A percentile compares a stretch with the other conserved stretches of the same genome.
Conservation (phyloP, 2,113 vertebrate species). For the Ranitomeya variabilis region DNA sequence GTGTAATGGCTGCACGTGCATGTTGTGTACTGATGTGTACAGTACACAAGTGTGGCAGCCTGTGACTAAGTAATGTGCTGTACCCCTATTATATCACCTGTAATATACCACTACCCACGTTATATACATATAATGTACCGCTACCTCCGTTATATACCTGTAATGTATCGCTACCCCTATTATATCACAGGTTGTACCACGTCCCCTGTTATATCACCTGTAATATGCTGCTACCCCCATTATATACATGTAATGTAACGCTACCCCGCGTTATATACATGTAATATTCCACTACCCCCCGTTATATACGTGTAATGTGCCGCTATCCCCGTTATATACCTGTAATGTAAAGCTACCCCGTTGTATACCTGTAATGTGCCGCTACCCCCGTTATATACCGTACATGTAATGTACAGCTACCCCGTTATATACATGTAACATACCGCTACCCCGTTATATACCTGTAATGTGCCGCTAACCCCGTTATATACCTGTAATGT, state of each 20-base stretch:
- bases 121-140: background rate
- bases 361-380: background rate
- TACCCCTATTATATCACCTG: background rate
- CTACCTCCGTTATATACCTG: background rate
- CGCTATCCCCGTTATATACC: no score
- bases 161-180: background rate
- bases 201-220: background rate
- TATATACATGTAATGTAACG: background rate
- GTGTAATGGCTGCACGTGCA: background rate
- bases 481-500: background rate
- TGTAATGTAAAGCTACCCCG: background rate
- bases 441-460: background rate
- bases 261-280: background rate
- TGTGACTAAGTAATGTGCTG: background rate
- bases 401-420: background rate
- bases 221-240: background rate
- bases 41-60: no score
- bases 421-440: background rate
- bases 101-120: background rate
- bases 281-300: background rate
- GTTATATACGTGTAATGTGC: background rate
- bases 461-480: background rate
- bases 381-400: background rate
- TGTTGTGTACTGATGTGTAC: background rate
- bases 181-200: no score